phyloP scores from a whole-genome alignment of 2,888 invertebrate genomes.

The Phania funesta region DNA sequence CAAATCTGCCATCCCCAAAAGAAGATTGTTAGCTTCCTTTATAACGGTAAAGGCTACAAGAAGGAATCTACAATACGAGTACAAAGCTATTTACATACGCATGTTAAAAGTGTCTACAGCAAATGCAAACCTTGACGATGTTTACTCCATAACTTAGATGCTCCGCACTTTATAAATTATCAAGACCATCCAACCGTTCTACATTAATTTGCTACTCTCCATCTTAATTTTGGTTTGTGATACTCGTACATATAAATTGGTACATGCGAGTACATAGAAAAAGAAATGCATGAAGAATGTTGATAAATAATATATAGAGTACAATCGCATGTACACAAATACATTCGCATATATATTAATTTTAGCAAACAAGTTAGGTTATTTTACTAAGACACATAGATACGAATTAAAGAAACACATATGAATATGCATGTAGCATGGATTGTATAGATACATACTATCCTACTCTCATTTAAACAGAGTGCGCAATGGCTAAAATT shows the following conservation, averaged over 20 bases:
- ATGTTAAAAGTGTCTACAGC: no score
- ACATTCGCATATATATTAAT: no score
- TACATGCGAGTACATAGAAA: not conserved
- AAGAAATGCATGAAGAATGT: no score
- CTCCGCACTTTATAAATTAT: conserved; percentile 67
- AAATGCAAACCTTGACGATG: conserved; percentile 41
- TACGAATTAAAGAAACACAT: not conserved
- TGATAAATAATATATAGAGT: no score
- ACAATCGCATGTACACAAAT: not conserved
- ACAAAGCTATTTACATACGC: no score
- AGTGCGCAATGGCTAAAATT: conserved; percentile 40
- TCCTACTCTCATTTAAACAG: not conserved
- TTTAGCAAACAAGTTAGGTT: conserved; percentile 57
- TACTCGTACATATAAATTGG: not conserved
- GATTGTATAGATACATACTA: not conserved
- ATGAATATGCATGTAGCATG: not conserved
- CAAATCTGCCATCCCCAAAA: no score
- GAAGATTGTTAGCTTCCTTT: no score
- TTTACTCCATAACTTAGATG: conserved; percentile 57
- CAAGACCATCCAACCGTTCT: conserved; percentile 43
- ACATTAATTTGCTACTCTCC: conserved; percentile 55
- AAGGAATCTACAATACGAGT: no score
- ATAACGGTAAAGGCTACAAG: no score
- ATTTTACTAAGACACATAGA: conserved; percentile 8
- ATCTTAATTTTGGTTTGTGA: conserved; percentile 40